These are phyloP conservation scores for Nylanderia fulva DNA, from an alignment of 1,140 invertebrate genomes.

Conservation along the genomic window DNA sequence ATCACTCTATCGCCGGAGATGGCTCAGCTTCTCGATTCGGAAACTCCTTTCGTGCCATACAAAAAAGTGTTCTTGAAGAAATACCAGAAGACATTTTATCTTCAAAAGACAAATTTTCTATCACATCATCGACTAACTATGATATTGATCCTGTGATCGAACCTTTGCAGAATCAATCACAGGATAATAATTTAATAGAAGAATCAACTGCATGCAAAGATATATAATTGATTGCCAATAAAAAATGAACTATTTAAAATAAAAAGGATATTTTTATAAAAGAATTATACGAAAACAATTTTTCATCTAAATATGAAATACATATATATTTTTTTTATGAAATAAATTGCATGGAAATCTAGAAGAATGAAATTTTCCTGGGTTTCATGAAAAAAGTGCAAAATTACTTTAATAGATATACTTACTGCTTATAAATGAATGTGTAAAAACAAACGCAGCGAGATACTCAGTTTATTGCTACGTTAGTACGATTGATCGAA, in stretches of 20 bases:
- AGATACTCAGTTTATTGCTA: slow-evolving; percentile 33
- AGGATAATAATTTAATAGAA: neutral
- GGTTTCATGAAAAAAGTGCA: neutral
- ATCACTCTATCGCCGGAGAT: neutral
- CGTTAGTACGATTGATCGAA: neutral
- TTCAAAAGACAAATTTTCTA: neutral
- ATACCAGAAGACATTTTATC: neutral
- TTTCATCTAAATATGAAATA: slow-evolving; percentile 25
- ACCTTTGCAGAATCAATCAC: neutral
- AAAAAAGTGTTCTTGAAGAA: slow-evolving; percentile 20
- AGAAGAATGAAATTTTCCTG: neutral
- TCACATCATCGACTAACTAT: neutral
- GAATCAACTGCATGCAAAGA: neutral
- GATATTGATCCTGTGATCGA: slow-evolving; percentile 46
- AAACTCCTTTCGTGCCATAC: slow-evolving; percentile 33
- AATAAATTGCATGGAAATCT: slow-evolving; percentile 12
- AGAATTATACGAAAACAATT: neutral
- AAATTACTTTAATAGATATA: slow-evolving; percentile 6
- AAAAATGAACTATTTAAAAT: neutral
- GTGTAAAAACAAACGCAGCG: neutral
- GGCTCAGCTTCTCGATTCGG: neutral
- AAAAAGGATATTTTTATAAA: neutral
- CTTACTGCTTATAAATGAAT: neutral
- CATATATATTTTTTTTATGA: neutral
- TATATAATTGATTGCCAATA: neutral